Percentiles rank a stretch among this genome's conserved stretches.
Evolutionary conservation across 1,140 invertebrate genomes (phyloP).

Genomic region (Lepidurus couesii): DNA sequence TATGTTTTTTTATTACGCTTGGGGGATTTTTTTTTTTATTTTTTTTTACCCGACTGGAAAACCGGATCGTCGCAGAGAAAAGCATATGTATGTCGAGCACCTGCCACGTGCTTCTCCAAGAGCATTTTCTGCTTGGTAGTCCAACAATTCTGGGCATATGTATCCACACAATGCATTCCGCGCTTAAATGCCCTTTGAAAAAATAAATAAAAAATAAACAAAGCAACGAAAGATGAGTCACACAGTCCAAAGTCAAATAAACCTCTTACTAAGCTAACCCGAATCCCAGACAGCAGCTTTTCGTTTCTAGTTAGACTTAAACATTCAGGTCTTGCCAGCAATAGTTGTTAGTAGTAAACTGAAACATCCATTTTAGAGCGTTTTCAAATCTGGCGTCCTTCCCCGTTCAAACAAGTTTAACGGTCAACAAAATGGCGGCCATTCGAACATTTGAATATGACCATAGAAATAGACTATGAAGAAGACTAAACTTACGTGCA

Average conservation of each 20-base stretch:
- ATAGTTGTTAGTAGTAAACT: no score
- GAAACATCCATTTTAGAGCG: no score
- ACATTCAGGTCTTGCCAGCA: no score
- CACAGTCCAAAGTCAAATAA: neutral
- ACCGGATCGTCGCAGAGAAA: constrained; percentile 35
- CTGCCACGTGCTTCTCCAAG: constrained; percentile 31
- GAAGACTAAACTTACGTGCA: constrained; percentile 32
- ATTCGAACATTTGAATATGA: neutral
- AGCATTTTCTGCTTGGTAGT: constrained; percentile 22
- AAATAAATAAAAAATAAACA: neutral
- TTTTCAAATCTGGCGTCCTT: no score
- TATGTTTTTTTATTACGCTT: no score
- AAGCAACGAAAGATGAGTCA: neutral
- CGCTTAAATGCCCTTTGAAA: constrained; percentile 30
- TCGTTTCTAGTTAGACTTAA: no score
- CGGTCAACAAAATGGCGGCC: neutral
- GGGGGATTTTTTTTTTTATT: neutral
- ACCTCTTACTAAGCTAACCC: neutral
- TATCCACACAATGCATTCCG: constrained; percentile 33
- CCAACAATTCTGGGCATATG: constrained; percentile 26
- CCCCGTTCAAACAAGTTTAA: neutral
- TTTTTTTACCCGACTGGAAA: constrained; percentile 33
- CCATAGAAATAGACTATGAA: neutral
- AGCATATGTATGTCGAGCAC: constrained; percentile 34
- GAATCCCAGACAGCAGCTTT: no score